Evolutionary conservation across 35 echinoderm and acorn worm species (phyloP), one percentile per base, ranked within the genome.

Genomic region (Lytechinus pictus): DNA sequence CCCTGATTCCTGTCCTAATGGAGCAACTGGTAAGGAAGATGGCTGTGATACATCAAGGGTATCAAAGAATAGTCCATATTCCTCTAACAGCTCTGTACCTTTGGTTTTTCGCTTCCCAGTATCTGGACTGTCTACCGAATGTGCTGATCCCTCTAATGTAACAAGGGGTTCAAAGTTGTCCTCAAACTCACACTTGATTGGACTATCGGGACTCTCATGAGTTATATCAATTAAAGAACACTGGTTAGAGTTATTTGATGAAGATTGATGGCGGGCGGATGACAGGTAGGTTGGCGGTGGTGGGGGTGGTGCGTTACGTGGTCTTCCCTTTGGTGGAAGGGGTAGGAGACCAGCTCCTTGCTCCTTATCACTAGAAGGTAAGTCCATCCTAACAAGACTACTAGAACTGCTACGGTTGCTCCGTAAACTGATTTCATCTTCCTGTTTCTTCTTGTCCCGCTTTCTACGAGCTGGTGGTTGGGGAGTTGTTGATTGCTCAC

Each of bases 51-150:
- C 52, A 44, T 44, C 52, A 44, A 90, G 52, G 8, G 27, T 52
- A 27, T 90, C 27, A 90, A 90, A 90, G 88, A 52, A 54, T 33
- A 90, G 88, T 90, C 88, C 88, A 90, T 90, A 90, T 90, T 90
- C 88, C 52, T 90, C 29, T 54, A 90, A 54, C 24, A 90, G 52
- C 52, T 90, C 28, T 90, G 88, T 54, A 10, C 88, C 88, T 12
- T 52, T 10, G 12, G 88, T 90, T 90, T 90, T 54, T 90, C 52
- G 66, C 66, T 79, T 79, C 19, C 19, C n/a, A 19, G 66, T 79
- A 24, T 79, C 66, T 6, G 66, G 19, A 24, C 66, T 79, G 16
- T 79, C 66, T 7, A 44, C 33, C 33, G 33, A 44, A 44, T 44
- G 33, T 2, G 19, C 66, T 19, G 66, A 79, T 90, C 28, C 88